phyloP scores from a whole-genome alignment of 2,113 vertebrate genomes.

The Microcebus griseorufus region DNA sequence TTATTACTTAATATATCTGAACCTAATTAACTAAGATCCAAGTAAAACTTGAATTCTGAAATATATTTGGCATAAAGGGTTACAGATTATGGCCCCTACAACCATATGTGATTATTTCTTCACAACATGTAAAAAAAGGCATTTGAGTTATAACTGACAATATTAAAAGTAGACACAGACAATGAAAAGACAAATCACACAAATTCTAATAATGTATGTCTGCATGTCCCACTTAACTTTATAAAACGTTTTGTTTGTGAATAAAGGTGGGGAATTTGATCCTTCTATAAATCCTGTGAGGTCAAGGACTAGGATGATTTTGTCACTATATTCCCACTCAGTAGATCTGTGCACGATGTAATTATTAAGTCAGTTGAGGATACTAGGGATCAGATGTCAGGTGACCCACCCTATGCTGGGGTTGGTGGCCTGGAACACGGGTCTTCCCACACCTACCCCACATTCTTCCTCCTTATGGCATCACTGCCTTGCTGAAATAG shows the following conservation, averaged over 20 bases:
- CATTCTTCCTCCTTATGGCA: neutral
- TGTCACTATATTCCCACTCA: neutral
- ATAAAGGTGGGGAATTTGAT: neutral
- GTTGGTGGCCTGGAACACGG: neutral
- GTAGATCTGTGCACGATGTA: neutral
- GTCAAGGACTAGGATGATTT: neutral
- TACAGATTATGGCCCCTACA: neutral
- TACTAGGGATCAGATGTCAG: neutral
- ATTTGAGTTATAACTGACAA: neutral
- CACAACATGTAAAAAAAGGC: neutral
- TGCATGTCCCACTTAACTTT: neutral
- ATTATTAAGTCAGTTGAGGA: neutral
- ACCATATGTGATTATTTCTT: neutral
- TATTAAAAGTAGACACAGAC: neutral
- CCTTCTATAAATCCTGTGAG: neutral
- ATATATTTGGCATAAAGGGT: neutral
- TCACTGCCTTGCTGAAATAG: neutral
- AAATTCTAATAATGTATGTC: neutral
- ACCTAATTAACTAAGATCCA: neutral
- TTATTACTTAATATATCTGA: neutral
- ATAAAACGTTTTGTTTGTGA: neutral
- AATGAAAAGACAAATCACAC: neutral
- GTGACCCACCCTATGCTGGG: neutral
- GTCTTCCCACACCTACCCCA: neutral
- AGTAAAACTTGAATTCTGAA: neutral